These are phyloP conservation scores for Rhabdophis nuchalis DNA, from an alignment of 2,797 vertebrate genomes.

Conservation along the genomic window DNA sequence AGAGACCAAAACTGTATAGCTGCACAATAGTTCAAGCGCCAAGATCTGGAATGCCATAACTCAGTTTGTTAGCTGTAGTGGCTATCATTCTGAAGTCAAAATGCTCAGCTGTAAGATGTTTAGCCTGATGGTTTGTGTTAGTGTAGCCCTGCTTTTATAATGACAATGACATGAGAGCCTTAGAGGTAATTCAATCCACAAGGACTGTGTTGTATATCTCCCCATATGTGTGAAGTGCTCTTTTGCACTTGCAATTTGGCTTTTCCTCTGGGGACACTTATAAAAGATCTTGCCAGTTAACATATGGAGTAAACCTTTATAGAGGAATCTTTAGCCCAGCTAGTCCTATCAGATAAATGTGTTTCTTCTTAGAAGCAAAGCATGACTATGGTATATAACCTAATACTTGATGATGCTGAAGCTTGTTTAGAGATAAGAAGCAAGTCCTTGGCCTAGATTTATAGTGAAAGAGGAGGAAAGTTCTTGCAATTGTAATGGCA, in stretches of 20 bases:
- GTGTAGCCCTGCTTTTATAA: not conserved
- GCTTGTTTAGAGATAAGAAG: not conserved
- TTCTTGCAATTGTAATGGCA: not conserved
- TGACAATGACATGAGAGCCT: not conserved
- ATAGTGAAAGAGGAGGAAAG: not conserved
- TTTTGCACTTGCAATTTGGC: not conserved
- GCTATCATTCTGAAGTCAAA: not conserved
- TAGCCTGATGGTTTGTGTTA: not conserved
- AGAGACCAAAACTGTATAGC: not conserved
- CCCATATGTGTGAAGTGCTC: not conserved
- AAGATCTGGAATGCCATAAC: not conserved
- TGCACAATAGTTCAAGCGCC: not conserved
- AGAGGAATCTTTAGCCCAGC: not conserved
- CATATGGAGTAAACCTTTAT: not conserved
- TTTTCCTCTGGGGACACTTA: not conserved
- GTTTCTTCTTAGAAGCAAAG: not conserved
- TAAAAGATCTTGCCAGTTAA: not conserved
- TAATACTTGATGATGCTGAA: not conserved
- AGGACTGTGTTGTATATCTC: not conserved
- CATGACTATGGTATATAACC: not conserved
- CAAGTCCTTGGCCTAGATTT: not conserved
- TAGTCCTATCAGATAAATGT: not conserved
- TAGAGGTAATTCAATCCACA: not conserved
- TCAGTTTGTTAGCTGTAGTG: not conserved
- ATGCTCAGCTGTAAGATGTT: not conserved